Conservation (phyloP, 2,113 vertebrate genomes). For the Calcarius ornatus region DNA sequence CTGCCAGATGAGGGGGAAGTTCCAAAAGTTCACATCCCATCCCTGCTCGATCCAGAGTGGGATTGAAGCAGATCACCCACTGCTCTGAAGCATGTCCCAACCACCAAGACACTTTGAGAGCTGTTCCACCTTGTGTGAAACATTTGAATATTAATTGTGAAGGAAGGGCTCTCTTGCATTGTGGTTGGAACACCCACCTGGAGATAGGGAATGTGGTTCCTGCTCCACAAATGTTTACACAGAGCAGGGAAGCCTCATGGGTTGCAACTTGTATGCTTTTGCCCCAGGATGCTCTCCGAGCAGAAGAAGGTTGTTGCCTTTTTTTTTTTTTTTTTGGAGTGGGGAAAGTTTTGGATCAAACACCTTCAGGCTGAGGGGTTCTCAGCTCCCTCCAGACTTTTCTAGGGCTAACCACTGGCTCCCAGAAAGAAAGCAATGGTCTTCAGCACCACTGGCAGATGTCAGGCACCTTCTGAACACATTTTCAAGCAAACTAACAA, state of each 20-base stretch:
- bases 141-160: background rate
- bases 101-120: constrained; percentile 10
- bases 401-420: background rate
- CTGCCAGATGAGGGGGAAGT: constrained; percentile 60
- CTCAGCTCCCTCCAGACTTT: background rate
- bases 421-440: background rate
- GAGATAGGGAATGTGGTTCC: constrained; percentile 1
- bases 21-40: constrained; percentile 51
- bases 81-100: background rate
- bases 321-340: too few species aligned
- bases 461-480: background rate
- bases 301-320: background rate
- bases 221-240: constrained; percentile 21
- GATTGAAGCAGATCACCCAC: constrained; percentile 27
- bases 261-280: constrained; percentile 10
- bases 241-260: background rate
- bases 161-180: background rate
- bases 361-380: background rate
- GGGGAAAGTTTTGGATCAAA: background rate
- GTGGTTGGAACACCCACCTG: constrained; percentile 58
- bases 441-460: background rate
- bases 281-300: background rate
- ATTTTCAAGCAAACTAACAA: background rate
- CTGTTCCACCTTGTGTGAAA: constrained; percentile 16
- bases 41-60: background rate